These are phyloP conservation scores for Macrophya alboannulata DNA, from an alignment of 2,888 invertebrate genomes.

Conservation along the genomic window DNA sequence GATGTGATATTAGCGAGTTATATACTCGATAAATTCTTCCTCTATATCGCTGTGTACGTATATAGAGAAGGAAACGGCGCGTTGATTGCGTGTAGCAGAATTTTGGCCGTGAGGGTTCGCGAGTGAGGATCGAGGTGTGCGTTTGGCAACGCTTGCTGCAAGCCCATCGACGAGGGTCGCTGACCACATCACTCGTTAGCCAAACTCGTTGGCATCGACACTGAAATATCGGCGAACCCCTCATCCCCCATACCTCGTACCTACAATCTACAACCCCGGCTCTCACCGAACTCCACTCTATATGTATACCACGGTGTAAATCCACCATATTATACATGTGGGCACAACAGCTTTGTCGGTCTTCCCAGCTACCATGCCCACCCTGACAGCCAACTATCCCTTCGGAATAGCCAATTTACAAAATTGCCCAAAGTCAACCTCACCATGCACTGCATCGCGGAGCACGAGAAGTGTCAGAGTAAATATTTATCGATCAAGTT, in stretches of 20 bases:
- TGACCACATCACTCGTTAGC: constrained; percentile 76
- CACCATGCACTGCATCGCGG: background rate
- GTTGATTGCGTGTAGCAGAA: constrained; percentile 13
- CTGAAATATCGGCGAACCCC: constrained; percentile 69
- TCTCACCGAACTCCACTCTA: background rate
- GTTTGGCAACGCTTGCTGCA: constrained; percentile 68
- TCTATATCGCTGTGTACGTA: background rate
- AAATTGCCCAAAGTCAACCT: constrained; percentile 21
- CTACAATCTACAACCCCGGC: background rate
- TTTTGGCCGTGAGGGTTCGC: background rate
- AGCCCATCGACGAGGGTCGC: constrained; percentile 70
- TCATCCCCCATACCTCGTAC: background rate
- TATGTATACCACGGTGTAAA: constrained; percentile 1
- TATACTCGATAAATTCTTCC: background rate
- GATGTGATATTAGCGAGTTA: constrained; percentile 25
- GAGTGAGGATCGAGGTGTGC: constrained; percentile 63
- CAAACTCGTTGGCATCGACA: constrained; percentile 68
- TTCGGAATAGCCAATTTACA: constrained; percentile 32
- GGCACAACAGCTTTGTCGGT: background rate
- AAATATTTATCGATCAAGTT: constrained; percentile 4
- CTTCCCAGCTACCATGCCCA: background rate
- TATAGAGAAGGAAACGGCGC: background rate
- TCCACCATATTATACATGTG: constrained; percentile 12
- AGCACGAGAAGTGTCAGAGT: background rate
- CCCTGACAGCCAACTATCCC: constrained; percentile 12